These are phyloP conservation scores for Andrena camellia DNA, from an alignment of 2,888 invertebrate genomes.

Conservation along the genomic window DNA sequence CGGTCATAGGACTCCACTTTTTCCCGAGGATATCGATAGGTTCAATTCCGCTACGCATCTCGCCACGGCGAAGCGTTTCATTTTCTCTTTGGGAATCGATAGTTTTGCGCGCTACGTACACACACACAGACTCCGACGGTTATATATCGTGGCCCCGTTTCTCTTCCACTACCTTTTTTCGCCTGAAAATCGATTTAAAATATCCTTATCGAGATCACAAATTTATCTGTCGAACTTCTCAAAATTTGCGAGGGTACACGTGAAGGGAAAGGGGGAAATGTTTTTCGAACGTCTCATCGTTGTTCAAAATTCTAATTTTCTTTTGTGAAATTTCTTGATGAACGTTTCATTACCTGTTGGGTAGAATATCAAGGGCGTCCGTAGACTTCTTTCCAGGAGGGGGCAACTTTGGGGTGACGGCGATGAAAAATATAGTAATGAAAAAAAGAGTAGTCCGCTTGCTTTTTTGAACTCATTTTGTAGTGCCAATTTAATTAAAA, in stretches of 20 bases:
- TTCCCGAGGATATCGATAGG: constrained; percentile 55
- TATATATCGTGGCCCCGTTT: constrained; percentile 19
- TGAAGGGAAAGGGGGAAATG: too few species aligned
- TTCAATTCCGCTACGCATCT: constrained; percentile 46
- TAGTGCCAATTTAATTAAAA: too few species aligned
- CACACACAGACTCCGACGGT: constrained; percentile 18
- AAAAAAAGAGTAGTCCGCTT: too few species aligned
- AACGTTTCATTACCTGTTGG: too few species aligned
- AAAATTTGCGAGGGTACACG: background rate
- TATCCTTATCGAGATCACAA: background rate
- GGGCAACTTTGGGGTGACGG: too few species aligned
- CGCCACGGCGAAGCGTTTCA: constrained; percentile 38
- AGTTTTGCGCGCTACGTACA: constrained; percentile 36
- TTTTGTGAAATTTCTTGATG: too few species aligned
- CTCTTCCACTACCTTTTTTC: background rate
- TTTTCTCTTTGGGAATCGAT: constrained; percentile 43
- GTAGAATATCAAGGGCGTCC: too few species aligned
- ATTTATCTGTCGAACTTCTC: background rate
- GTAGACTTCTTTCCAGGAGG: too few species aligned
- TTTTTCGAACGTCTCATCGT: too few species aligned
- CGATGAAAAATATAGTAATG: too few species aligned
- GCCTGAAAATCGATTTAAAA: constrained; percentile 6
- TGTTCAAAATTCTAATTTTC: too few species aligned
- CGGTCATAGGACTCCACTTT: constrained; percentile 52
- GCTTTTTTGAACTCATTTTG: too few species aligned